phyloP scores from a whole-genome alignment of 1,140 invertebrate genomes.

The Whitmania pigra region DNA sequence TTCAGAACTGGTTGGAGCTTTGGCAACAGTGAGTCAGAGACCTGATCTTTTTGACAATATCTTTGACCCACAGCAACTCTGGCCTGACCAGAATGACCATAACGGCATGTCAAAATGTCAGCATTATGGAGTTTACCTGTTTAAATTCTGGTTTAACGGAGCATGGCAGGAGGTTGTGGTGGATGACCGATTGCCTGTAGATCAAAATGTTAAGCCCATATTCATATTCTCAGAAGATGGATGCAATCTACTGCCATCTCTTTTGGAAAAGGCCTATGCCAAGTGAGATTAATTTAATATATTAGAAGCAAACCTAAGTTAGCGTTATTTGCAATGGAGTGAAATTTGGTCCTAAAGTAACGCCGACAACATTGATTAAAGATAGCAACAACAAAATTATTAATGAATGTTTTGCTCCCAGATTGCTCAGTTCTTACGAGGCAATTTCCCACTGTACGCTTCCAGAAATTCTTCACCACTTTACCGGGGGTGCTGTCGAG shows the following conservation, averaged over 20 bases:
- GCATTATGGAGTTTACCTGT: slow-evolving; percentile 41
- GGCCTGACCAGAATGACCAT: background rate
- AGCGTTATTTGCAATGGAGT: too few species aligned
- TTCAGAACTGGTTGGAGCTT: slow-evolving; percentile 1
- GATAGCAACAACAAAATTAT: background rate
- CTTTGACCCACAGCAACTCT: background rate
- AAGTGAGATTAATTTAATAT: slow-evolving; percentile 28
- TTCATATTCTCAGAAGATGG: slow-evolving; percentile 50
- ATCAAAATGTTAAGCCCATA: slow-evolving; percentile 53
- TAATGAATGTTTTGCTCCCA: background rate
- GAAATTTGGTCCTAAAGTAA: background rate
- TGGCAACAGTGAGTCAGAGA: background rate
- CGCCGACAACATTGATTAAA: background rate
- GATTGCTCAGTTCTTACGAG: slow-evolving; percentile 25
- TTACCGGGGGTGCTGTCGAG: slow-evolving; percentile 26
- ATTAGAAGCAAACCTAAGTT: too few species aligned
- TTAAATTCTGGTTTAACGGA: slow-evolving; percentile 59
- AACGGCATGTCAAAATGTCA: background rate
- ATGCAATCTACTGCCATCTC: slow-evolving; percentile 36
- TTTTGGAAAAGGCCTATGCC: slow-evolving; percentile 40
- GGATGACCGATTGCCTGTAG: slow-evolving; percentile 58
- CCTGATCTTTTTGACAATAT: background rate
- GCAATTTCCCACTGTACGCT: slow-evolving; percentile 14
- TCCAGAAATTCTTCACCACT: slow-evolving; percentile 24
- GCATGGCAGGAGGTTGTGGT: slow-evolving; percentile 59